Conservation (phyloP, 2,888 invertebrate genomes). For the Capitulum mitella region DNA sequence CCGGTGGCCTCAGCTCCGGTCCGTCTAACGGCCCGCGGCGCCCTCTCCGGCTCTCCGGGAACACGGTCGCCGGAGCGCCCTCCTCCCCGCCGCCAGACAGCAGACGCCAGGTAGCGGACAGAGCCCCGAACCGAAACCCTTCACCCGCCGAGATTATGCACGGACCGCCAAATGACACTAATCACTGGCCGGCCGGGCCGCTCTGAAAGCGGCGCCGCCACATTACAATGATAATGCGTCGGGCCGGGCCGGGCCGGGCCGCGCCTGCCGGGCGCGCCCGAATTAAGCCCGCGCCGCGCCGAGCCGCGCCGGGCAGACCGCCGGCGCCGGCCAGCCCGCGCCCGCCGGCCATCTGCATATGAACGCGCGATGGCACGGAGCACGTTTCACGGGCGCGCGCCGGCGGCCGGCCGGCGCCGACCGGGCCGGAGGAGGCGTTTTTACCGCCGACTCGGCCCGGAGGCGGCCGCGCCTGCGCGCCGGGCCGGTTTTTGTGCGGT, state of each 20-base stretch:
- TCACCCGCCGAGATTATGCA: neutral
- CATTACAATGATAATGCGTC: neutral
- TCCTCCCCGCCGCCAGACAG: too few species aligned
- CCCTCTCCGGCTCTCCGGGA: too few species aligned
- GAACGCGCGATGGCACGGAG: too few species aligned
- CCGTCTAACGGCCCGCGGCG: too few species aligned
- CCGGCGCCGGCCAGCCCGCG: neutral
- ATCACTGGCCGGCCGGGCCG: neutral
- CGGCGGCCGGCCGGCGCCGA: neutral
- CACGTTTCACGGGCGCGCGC: too few species aligned
- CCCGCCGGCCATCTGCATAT: neutral
- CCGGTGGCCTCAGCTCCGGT: too few species aligned
- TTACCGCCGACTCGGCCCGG: neutral
- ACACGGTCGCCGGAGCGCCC: too few species aligned
- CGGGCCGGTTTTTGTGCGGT: too few species aligned
- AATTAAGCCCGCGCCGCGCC: neutral
- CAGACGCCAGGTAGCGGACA: too few species aligned
- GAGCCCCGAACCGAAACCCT: too few species aligned
- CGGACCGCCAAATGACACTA: neutral
- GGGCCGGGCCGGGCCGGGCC: conserved; percentile 9
- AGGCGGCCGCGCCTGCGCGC: too few species aligned
- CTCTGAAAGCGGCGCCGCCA: neutral
- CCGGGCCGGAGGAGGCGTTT: neutral
- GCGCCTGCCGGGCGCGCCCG: neutral
- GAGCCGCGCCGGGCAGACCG: neutral